Evolutionary conservation across 2,888 invertebrate genomes (phyloP).

Genomic region (Xestoiulus laeticollis): DNA sequence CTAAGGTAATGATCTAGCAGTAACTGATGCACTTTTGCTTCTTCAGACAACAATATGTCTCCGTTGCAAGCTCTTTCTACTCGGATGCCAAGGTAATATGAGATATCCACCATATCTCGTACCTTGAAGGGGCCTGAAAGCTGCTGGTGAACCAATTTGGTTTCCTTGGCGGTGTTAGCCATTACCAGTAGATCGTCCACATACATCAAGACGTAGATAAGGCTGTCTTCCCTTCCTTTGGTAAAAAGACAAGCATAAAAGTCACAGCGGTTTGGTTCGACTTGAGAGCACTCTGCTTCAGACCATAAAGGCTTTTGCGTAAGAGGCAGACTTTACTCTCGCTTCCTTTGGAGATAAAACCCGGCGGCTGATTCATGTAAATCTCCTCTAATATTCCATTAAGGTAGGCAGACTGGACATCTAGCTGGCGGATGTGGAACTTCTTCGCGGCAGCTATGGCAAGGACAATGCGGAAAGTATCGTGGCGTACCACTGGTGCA

Average conservation of each 20-base stretch:
- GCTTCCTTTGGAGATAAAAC: background rate
- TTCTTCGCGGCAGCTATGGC: background rate
- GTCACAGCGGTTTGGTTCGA: background rate
- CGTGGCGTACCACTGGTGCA: slow-evolving; percentile 17
- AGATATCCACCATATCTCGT: background rate
- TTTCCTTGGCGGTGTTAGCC: background rate
- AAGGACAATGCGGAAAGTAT: slow-evolving; percentile 20
- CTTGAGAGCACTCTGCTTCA: background rate
- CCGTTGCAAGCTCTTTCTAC: background rate
- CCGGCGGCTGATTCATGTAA: background rate
- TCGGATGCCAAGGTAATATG: background rate
- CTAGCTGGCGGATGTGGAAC: background rate
- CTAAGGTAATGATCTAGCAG: background rate
- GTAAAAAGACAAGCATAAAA: no score
- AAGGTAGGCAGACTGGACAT: background rate
- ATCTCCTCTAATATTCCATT: background rate
- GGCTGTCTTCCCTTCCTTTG: background rate
- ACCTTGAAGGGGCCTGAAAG: background rate
- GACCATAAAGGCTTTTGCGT: background rate
- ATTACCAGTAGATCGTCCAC: background rate
- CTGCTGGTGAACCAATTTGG: background rate
- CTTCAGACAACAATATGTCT: background rate
- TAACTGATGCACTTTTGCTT: background rate
- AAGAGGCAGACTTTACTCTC: background rate
- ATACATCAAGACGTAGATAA: background rate